A percentile compares a stretch with the other conserved stretches of the same genome.
These are phyloP conservation scores for Pegea sp. DNA, from an alignment of 23 tunicate species.

Conservation along the genomic window DNA sequence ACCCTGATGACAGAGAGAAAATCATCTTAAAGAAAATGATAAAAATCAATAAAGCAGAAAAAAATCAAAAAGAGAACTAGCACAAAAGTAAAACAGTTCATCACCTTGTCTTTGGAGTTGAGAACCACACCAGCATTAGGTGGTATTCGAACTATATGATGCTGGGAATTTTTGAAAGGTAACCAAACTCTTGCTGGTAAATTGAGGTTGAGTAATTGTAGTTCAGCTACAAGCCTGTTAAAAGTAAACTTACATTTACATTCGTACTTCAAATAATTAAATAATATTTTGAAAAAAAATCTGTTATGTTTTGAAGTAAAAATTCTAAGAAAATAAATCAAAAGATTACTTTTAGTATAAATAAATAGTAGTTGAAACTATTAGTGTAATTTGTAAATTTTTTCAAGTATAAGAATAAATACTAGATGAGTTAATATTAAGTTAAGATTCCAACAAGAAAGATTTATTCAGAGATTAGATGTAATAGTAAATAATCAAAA, in stretches of 20 bases:
- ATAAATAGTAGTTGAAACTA: too few species aligned
- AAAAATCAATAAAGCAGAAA: not conserved
- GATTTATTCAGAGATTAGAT: too few species aligned
- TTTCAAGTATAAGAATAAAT: too few species aligned
- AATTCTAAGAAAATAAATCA: not conserved
- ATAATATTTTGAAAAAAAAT: not conserved
- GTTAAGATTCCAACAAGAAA: too few species aligned
- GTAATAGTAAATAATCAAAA: too few species aligned
- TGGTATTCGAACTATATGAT: slow-evolving; percentile 70
- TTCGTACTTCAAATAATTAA: not conserved
- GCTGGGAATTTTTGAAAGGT: slow-evolving; percentile 41
- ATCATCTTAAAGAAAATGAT: not conserved
- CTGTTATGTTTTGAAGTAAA: not conserved
- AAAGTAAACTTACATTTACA: not conserved
- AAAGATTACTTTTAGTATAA: too few species aligned
- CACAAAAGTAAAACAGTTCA: not conserved
- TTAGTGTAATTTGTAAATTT: too few species aligned
- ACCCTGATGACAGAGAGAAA: not conserved
- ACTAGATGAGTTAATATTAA: too few species aligned
- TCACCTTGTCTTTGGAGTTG: slow-evolving; percentile 94
- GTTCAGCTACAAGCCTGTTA: slow-evolving; percentile 69
- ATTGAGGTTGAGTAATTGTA: slow-evolving; percentile 73
- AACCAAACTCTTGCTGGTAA: slow-evolving; percentile 97
- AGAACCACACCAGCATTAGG: slow-evolving; percentile 96
- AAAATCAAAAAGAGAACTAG: not conserved